phyloP scores from a whole-genome alignment of 2,113 vertebrate species.

The Calonectris borealis region DNA sequence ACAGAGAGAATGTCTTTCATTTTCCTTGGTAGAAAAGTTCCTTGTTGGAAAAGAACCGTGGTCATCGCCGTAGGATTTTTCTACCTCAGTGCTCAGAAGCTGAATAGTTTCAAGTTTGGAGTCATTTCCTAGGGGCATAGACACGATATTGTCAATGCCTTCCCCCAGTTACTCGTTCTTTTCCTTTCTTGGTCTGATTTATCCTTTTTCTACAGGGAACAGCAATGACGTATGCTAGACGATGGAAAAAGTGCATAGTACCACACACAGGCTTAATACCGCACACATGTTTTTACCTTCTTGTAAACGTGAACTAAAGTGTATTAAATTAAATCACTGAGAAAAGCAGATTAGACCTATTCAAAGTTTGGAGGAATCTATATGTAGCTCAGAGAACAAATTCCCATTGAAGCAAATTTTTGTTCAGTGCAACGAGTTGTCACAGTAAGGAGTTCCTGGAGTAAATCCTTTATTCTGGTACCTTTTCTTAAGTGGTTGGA shows the following conservation, averaged over 20 bases:
- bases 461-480: constrained; percentile 3
- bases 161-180: background rate
- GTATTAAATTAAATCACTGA: background rate
- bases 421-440: background rate
- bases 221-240: background rate
- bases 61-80: background rate
- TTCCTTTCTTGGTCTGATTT: background rate
- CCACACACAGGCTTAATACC: background rate
- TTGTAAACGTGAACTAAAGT: background rate
- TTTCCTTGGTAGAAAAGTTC: constrained; percentile 36
- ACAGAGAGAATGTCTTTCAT: background rate
- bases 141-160: background rate
- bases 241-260: background rate
- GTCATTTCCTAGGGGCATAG: background rate
- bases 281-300: background rate
- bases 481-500: background rate
- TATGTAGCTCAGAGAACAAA: background rate
- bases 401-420: background rate
- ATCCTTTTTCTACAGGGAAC: background rate
- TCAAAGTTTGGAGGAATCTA: background rate
- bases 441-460: background rate
- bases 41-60: background rate
- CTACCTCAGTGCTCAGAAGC: background rate
- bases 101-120: background rate
- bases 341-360: constrained; percentile 2